These are phyloP conservation scores for Holacanthus passer DNA, from an alignment of 2,113 vertebrate species.

Conservation along the genomic window DNA sequence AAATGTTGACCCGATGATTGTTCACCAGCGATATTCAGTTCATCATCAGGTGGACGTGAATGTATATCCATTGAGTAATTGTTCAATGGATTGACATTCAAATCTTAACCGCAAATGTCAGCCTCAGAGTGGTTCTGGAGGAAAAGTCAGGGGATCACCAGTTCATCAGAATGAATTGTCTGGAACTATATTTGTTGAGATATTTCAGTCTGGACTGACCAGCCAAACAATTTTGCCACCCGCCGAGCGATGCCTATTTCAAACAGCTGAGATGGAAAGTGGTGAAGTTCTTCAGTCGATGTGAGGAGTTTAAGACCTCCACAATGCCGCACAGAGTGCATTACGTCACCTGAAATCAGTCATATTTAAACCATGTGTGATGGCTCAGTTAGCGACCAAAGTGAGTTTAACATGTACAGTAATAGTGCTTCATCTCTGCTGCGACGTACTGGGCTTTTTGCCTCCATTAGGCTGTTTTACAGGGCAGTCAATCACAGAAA, in stretches of 20 bases:
- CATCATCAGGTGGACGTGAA: neutral
- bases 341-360: slow-evolving; percentile 50
- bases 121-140: neutral
- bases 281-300: slow-evolving; percentile 14
- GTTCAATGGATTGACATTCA: neutral
- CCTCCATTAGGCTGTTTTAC: slow-evolving; percentile 25
- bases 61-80: neutral
- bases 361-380: slow-evolving; percentile 55
- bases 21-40: neutral
- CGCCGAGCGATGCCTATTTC: no score
- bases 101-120: neutral
- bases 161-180: neutral
- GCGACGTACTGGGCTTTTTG: neutral
- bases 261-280: neutral
- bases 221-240: no score
- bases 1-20: neutral
- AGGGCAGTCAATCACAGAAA: slow-evolving; percentile 23
- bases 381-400: slow-evolving; percentile 36
- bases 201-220: neutral
- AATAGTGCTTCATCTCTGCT: slow-evolving; percentile 25
- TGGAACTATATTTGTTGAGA: neutral
- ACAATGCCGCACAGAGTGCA: slow-evolving; percentile 15
- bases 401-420: slow-evolving; percentile 30
- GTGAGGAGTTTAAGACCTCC: slow-evolving; percentile 13
- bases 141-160: neutral